Percentiles rank a stretch among this genome's conserved stretches.
These are phyloP conservation scores for Agrotis puta DNA, from an alignment of 2,888 invertebrate species.

Conservation along the genomic window DNA sequence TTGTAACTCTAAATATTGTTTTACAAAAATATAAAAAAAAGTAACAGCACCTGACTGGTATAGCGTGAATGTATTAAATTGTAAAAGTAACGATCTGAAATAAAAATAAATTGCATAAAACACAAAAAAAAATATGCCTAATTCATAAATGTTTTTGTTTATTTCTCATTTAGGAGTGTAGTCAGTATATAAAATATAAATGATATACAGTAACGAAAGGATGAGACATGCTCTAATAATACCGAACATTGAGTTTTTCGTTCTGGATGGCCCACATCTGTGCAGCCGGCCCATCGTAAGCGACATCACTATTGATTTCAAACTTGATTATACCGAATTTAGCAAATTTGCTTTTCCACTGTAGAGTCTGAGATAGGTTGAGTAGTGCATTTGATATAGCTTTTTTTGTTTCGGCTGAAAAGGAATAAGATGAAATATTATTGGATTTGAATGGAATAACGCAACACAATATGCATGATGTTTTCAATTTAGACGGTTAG, in stretches of 20 bases:
- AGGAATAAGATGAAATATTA: conserved; percentile 6
- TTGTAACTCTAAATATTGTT: conserved; percentile 76
- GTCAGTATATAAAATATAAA: conserved; percentile 87
- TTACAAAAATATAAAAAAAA: conserved; percentile 69
- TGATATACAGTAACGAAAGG: conserved; percentile 82
- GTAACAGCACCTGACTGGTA: conserved; percentile 8
- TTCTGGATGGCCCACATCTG: conserved; percentile 88
- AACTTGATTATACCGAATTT: conserved; percentile 89
- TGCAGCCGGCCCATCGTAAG: conserved; percentile 88
- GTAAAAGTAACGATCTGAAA: conserved; percentile 29
- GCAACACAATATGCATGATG: no score
- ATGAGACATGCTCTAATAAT: conserved; percentile 88
- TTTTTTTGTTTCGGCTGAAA: conserved; percentile 84
- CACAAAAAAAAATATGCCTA: conserved; percentile 7
- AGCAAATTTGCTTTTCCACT: conserved; percentile 85
- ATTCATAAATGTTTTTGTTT: conserved; percentile 41
- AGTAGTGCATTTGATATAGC: conserved; percentile 84
- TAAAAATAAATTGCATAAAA: conserved; percentile 28
- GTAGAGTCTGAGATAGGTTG: conserved; percentile 77
- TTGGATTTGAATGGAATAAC: no score
- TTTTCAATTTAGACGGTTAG: no score
- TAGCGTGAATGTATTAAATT: conserved; percentile 21
- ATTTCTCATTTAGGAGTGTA: conserved; percentile 79
- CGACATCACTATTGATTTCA: conserved; percentile 82
- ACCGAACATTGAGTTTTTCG: conserved; percentile 88